Conservation (phyloP, 2,113 vertebrate genomes). For the Rhombomys opimus region DNA sequence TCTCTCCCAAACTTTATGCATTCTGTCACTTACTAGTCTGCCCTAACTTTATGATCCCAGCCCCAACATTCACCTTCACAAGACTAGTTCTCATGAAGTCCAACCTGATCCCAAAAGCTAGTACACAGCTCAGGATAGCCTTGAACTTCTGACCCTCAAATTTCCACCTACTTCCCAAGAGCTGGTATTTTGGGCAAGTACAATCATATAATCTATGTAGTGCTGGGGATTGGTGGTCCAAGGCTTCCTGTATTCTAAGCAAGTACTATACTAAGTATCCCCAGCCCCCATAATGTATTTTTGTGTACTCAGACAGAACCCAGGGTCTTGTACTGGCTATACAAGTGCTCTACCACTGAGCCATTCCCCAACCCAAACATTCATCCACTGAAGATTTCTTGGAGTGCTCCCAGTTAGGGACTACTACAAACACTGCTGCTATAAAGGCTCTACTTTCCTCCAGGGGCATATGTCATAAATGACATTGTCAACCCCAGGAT, state of each 20-base stretch:
- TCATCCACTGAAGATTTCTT: neutral
- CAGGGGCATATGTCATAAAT: neutral
- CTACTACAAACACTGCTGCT: neutral
- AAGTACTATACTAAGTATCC: neutral
- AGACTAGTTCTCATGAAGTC: neutral
- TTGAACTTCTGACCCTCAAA: neutral
- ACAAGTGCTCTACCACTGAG: neutral
- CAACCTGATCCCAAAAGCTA: neutral
- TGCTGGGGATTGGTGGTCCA: neutral
- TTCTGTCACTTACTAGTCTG: neutral
- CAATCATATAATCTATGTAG: neutral
- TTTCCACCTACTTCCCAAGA: neutral
- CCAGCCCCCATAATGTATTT: neutral
- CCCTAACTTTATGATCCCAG: neutral
- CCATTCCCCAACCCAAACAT: neutral
- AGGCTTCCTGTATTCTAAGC: neutral
- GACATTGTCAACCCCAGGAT: neutral
- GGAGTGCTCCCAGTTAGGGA: neutral
- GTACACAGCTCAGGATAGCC: neutral
- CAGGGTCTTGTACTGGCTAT: neutral
- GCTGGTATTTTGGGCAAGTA: neutral
- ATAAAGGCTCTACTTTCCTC: neutral
- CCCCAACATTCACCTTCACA: neutral
- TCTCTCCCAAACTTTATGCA: neutral
- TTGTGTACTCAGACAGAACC: neutral